phyloP scores from a whole-genome alignment of 1,140 invertebrate genomes.

The Eumaeus atala region DNA sequence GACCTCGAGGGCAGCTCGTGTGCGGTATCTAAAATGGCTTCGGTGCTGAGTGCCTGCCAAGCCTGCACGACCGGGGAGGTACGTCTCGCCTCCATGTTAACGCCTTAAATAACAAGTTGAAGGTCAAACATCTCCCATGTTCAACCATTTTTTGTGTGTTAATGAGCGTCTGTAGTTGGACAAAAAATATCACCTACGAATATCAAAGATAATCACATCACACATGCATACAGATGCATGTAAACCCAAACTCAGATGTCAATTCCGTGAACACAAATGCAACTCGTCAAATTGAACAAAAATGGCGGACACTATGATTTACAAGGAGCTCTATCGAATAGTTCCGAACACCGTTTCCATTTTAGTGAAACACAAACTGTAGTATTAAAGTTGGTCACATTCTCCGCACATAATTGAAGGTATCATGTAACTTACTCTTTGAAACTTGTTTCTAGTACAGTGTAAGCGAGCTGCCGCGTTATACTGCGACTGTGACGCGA shows the following conservation, averaged over 20 bases:
- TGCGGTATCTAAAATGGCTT: too few species aligned
- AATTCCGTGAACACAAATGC: background rate
- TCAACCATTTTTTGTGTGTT: too few species aligned
- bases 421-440: conserved; percentile 11
- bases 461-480: conserved; percentile 14
- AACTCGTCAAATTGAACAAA: background rate
- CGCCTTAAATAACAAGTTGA: too few species aligned
- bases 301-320: background rate
- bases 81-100: too few species aligned
- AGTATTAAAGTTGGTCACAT: conserved; percentile 11
- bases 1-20: too few species aligned
- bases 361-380: conserved; percentile 3
- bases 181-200: too few species aligned
- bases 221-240: background rate
- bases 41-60: too few species aligned
- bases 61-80: too few species aligned
- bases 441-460: conserved; percentile 14
- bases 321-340: background rate
- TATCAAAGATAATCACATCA: too few species aligned
- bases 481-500: conserved; percentile 14
- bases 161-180: too few species aligned
- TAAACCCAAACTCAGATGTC: background rate
- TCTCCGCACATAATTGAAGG: conserved; percentile 12
- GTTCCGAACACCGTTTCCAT: background rate
- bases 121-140: too few species aligned